Evolutionary conservation across 2,797 vertebrate genomes (phyloP).

Genomic region (Sebastes melanostomus): DNA sequence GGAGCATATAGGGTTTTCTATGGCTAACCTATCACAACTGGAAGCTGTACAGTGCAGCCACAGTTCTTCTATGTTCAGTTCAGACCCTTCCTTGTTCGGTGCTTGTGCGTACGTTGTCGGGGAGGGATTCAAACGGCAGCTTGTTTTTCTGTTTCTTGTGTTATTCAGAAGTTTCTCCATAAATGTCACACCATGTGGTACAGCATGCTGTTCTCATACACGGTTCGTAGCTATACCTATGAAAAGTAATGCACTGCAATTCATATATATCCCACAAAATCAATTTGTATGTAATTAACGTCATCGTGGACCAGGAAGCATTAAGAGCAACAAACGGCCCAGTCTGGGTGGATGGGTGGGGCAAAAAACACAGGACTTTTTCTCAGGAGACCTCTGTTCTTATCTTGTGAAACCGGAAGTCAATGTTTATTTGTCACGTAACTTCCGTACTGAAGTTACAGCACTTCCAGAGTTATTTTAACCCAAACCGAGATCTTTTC

Average conservation of each 20-base stretch:
- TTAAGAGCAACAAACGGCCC: background rate
- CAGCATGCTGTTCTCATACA: no score
- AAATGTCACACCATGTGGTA: background rate
- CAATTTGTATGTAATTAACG: background rate
- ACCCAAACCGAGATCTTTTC: no score
- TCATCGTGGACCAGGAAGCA: background rate
- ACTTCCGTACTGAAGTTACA: no score
- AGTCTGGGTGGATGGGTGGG: no score
- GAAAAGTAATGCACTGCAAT: background rate
- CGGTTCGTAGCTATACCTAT: no score
- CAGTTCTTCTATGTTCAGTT: background rate
- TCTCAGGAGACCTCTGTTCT: no score
- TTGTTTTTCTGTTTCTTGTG: background rate
- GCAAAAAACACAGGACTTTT: no score
- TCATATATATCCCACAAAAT: background rate
- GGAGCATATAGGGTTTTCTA: background rate
- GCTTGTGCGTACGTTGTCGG: background rate
- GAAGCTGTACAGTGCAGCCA: background rate
- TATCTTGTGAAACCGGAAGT: no score
- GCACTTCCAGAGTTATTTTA: no score
- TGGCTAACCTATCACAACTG: background rate
- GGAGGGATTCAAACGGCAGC: no score
- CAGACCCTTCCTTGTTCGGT: background rate
- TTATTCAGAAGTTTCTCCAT: background rate
- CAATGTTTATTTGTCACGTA: no score